Conservation (phyloP, 2,888 invertebrate species). For the Abrostola triplasia region DNA sequence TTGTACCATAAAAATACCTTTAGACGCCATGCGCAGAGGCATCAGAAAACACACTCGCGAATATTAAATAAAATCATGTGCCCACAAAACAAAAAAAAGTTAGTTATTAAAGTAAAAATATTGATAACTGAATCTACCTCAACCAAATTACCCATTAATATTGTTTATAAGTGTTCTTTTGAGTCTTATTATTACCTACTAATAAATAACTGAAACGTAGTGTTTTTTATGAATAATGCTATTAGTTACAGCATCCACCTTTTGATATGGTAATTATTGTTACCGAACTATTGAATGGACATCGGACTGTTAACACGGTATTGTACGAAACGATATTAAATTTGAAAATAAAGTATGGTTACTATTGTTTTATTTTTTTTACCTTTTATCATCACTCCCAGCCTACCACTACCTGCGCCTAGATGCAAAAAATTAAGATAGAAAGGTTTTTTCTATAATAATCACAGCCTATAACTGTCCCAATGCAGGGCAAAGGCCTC, state of each 20-base stretch:
- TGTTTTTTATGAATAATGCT: slow-evolving; percentile 84
- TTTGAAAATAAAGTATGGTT: slow-evolving; percentile 70
- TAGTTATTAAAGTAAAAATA: slow-evolving; percentile 71
- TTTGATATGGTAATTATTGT: slow-evolving; percentile 88
- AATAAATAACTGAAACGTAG: slow-evolving; percentile 82
- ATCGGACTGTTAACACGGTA: slow-evolving; percentile 76
- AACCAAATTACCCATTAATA: slow-evolving; percentile 87
- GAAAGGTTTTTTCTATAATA: too few species aligned
- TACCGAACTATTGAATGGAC: slow-evolving; percentile 84
- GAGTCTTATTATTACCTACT: slow-evolving; percentile 82
- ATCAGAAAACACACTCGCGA: slow-evolving; percentile 13
- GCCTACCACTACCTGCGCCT: not conserved
- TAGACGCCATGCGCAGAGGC: not conserved
- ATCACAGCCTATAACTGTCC: too few species aligned
- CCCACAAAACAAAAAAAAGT: slow-evolving; percentile 61
- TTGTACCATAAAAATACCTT: not conserved
- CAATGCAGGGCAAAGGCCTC: too few species aligned
- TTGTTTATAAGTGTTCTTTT: slow-evolving; percentile 87
- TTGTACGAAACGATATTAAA: slow-evolving; percentile 82
- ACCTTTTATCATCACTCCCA: not conserved
- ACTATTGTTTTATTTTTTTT: slow-evolving; percentile 61
- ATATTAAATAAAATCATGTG: slow-evolving; percentile 48
- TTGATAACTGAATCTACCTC: slow-evolving; percentile 83
- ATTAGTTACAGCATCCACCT: slow-evolving; percentile 82
- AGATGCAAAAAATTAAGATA: too few species aligned